These are phyloP conservation scores for Pantherophis vulpinus DNA, from an alignment of 2,797 vertebrate species.

Conservation along the genomic window DNA sequence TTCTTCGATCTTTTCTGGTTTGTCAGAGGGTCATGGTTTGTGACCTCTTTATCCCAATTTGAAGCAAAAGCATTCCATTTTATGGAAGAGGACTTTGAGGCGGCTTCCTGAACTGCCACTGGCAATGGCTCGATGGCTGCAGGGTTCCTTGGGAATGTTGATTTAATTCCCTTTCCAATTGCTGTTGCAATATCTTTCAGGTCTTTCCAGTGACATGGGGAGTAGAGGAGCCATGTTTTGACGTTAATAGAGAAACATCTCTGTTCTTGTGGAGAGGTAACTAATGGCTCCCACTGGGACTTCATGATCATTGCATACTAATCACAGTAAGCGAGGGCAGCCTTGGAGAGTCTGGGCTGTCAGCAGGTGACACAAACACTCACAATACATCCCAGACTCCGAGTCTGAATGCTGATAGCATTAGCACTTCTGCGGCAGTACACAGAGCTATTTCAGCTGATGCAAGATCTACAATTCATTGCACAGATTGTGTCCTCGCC, in stretches of 20 bases:
- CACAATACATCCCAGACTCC: constrained; percentile 22
- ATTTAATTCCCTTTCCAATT: neutral
- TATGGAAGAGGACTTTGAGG: neutral
- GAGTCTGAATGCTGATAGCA: constrained; percentile 11
- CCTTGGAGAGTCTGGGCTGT: constrained; percentile 27
- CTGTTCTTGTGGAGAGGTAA: constrained; percentile 33
- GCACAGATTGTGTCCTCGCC: neutral
- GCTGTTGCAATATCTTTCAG: constrained; percentile 24
- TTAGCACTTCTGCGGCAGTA: neutral
- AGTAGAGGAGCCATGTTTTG: neutral
- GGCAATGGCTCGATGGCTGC: constrained; percentile 7
- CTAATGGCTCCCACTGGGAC: constrained; percentile 38
- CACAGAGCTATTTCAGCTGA: neutral
- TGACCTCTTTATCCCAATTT: neutral
- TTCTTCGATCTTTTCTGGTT: neutral
- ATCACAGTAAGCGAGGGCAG: neutral
- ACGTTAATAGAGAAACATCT: constrained; percentile 15
- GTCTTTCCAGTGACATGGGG: constrained; percentile 1
- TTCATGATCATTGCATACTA: constrained; percentile 5
- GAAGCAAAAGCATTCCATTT: constrained; percentile 6
- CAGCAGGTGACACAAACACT: constrained; percentile 33
- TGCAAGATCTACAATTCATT: constrained; percentile 11
- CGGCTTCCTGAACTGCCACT: neutral
- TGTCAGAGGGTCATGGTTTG: neutral
- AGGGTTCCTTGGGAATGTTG: neutral